Evolutionary conservation across 30 jellyfish, hydroid and myxozoan species (phyloP).

Genomic region (Calvadosia cruxmelitensis): DNA sequence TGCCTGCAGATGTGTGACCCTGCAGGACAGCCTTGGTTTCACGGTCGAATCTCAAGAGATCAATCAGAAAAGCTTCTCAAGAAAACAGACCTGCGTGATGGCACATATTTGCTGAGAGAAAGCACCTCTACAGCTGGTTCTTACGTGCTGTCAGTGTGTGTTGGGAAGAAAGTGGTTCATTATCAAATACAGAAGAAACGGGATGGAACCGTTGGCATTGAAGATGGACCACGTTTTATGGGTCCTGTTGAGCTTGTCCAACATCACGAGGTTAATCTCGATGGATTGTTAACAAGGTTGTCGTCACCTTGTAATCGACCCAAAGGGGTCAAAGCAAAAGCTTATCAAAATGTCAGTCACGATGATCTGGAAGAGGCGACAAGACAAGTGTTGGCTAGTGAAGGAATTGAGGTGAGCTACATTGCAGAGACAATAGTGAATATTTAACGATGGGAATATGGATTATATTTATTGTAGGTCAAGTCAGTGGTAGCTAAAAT

Average conservation of each 20-base stretch:
- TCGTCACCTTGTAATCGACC: conserved; percentile 53
- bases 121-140: conserved; percentile 56
- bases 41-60: conserved; percentile 82
- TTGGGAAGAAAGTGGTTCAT: conserved; percentile 62
- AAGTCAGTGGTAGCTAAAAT: too few species aligned
- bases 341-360: conserved; percentile 67
- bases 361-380: conserved; percentile 87
- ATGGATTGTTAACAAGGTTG: conserved; percentile 71
- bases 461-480: too few species aligned
- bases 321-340: conserved; percentile 77
- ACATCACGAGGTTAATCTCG: conserved; percentile 75
- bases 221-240: conserved; percentile 79
- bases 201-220: conserved; percentile 89
- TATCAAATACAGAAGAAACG: conserved; percentile 61
- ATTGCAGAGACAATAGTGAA: too few species aligned
- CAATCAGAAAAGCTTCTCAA: conserved; percentile 51
- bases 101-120: conserved; percentile 73
- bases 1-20: conserved; percentile 79
- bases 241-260: conserved; percentile 89
- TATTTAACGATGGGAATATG: too few species aligned
- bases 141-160: conserved; percentile 68
- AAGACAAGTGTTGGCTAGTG: conserved; percentile 18
- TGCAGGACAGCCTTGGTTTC: conserved; percentile 82
- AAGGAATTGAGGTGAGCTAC: conserved; percentile 13
- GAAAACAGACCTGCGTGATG: conserved; percentile 48